Base-by-base conservation (phyloP, 2,113 vertebrate species). In the Synodontis membranacea region DNA sequence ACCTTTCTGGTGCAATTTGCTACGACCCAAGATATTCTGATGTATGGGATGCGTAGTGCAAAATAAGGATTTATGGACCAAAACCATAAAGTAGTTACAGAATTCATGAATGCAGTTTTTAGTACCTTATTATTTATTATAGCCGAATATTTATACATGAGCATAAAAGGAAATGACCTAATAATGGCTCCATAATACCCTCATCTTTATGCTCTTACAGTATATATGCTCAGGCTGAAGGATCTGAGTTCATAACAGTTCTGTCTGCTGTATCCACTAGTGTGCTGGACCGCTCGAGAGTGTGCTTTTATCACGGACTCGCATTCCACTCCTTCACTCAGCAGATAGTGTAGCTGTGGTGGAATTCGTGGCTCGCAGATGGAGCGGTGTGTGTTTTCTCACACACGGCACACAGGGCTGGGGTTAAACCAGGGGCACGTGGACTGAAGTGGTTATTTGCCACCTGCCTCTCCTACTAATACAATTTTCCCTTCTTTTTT, bases 301-400 rank as follows among this genome's bases (percentile, higher is more conserved):
- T 28, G 84, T 80, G 82, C 72, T 83, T 85, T 86, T 82, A 60
- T 86, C 75, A 64, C 14, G 21, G 46, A 48, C 56, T 62, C 19
- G 68, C 68, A 84, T 89, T 86, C 82, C 88, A 74, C 80, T 42
- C 66, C 72, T 74, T 88, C 84, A 34, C 84, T 60, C 84, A 15
- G 68, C 76, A 90, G 87, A 90, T 88, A 90, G 52, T 84, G 82
- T 84, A 84, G 75, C 86, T 70, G 31, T 42, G 60, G 46, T 83
- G 89, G 87, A 90, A 90, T 88, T 87, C 64, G 78, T 84, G 87
- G 87, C 87, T 81, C 10, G 87, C 86, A 86, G 86, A 80, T 76
- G 31, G 74, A 86, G 64, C 11, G 31, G 84, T 56, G 88, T 72
- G 74, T 85, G 66, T 88, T 85, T 75, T 84, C 82, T 80, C 54